phyloP scores from a whole-genome alignment of 2,797 vertebrate species.

The Enteromius trimaculatus region DNA sequence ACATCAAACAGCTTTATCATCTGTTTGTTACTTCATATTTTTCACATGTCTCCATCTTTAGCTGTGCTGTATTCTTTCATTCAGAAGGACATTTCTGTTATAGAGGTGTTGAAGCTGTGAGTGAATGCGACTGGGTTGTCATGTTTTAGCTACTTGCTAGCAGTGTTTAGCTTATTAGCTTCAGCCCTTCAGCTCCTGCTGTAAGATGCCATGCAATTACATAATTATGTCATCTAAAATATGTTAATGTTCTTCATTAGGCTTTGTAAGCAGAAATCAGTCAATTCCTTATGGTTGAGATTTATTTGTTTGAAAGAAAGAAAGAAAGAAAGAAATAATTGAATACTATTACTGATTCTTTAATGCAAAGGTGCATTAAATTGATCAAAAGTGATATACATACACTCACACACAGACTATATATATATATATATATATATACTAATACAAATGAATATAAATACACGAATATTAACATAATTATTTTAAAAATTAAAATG shows the following conservation, averaged over 20 bases:
- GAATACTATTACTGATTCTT: too few relatives aligned
- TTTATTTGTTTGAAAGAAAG: background rate
- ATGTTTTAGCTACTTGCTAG: background rate
- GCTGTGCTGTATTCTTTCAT: background rate
- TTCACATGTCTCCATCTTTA: background rate
- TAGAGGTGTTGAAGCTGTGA: background rate
- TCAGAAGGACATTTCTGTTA: background rate
- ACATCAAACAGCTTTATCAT: background rate
- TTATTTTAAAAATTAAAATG: background rate
- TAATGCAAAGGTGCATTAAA: background rate
- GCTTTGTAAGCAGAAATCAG: background rate
- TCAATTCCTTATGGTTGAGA: background rate
- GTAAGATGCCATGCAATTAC: background rate
- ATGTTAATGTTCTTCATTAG: background rate
- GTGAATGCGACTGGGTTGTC: background rate
- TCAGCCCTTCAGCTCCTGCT: background rate
- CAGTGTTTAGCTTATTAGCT: background rate
- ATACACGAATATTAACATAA: background rate
- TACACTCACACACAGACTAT: too few relatives aligned
- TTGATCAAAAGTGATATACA: background rate
- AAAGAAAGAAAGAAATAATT: background rate
- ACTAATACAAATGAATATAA: too few relatives aligned
- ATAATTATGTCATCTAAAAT: background rate
- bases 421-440: too few relatives aligned
- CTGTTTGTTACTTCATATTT: background rate